Conservation (phyloP, 2,888 invertebrate genomes). For the Euzophera pinguis region DNA sequence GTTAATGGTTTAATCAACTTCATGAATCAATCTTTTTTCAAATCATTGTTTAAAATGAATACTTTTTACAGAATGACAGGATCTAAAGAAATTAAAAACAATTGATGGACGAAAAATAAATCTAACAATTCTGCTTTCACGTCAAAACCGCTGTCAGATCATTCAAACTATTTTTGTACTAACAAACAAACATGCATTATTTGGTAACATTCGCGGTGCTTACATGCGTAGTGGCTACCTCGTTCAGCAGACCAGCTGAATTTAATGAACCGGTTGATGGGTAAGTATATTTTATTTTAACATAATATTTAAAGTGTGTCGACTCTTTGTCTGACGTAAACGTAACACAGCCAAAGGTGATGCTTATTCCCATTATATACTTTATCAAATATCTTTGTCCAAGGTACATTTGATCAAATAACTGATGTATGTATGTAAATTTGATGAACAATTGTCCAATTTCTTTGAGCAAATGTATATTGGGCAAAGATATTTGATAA, state of each 20-base stretch:
- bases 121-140: slow-evolving; percentile 28
- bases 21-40: too few species aligned
- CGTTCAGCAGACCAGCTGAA: slow-evolving; percentile 37
- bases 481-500: too few species aligned
- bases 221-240: slow-evolving; percentile 24
- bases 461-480: too few species aligned
- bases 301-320: too few species aligned
- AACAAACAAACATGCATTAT: slow-evolving; percentile 38
- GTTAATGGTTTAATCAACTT: too few species aligned
- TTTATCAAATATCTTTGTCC: too few species aligned
- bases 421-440: too few species aligned
- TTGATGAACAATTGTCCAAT: too few species aligned
- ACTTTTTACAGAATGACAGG: neutral
- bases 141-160: slow-evolving; percentile 31
- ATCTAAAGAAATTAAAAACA: neutral
- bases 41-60: neutral
- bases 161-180: slow-evolving; percentile 29
- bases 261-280: slow-evolving; percentile 38
- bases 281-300: slow-evolving; percentile 25
- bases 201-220: slow-evolving; percentile 26
- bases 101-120: slow-evolving; percentile 16
- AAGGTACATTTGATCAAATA: too few species aligned
- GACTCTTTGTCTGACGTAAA: too few species aligned
- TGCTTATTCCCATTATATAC: too few species aligned
- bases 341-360: too few species aligned